A percentile compares a stretch with the other conserved stretches of the same genome.
Conservation (phyloP, 2,797 vertebrate species). For the Mareca penelope region DNA sequence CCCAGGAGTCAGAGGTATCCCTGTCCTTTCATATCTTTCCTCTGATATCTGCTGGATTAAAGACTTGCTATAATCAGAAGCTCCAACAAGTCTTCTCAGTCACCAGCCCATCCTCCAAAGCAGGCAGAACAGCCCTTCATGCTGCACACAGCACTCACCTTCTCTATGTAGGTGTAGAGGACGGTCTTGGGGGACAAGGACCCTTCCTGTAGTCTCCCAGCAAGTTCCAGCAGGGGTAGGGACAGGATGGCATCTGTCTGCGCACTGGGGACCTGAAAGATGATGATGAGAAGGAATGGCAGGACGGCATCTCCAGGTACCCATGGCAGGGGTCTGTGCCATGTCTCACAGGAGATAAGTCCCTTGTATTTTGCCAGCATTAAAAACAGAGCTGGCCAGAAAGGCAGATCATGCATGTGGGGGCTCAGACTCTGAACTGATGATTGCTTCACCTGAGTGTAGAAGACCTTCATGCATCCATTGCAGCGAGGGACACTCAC, state of each 20-base stretch:
- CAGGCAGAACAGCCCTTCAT: not conserved
- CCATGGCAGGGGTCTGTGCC: not conserved
- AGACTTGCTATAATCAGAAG: not conserved
- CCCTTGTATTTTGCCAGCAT: not conserved
- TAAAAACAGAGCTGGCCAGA: not conserved
- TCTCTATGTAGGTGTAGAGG: conserved; percentile 85
- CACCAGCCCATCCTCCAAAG: not conserved
- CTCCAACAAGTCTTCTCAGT: not conserved
- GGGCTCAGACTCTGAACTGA: not conserved
- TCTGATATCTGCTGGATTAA: not conserved
- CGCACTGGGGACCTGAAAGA: conserved; percentile 72
- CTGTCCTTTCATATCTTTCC: not conserved
- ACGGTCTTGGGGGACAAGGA: conserved; percentile 79
- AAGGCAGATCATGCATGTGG: not conserved
- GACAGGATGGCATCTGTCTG: conserved; percentile 73
- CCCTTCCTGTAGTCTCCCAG: conserved; percentile 71
- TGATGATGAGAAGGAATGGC: not conserved
- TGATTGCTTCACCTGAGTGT: not conserved
- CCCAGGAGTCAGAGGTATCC: not conserved
- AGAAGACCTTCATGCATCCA: not conserved
- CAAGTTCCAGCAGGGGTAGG: conserved; percentile 80
- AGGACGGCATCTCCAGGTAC: not conserved
- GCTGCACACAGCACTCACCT: conserved; percentile 65
- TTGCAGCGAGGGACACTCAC: not conserved
- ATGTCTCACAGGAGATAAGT: not conserved